phyloP scores from a whole-genome alignment of 1,140 invertebrate species.

The Pectinophora gossypiella region DNA sequence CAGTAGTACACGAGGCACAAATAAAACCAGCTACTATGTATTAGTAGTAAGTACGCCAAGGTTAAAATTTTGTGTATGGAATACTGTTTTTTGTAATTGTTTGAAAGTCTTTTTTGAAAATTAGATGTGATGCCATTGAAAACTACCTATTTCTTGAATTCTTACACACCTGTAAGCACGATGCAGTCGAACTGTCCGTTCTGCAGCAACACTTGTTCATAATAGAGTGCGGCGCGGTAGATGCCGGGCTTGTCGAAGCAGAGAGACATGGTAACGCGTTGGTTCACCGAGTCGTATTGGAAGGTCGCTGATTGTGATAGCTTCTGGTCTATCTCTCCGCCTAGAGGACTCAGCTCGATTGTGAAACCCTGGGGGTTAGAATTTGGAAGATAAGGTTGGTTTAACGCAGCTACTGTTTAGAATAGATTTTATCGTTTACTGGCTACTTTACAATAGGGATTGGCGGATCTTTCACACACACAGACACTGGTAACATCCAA shows the following conservation, averaged over 20 bases:
- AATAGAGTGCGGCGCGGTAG: constrained; percentile 88
- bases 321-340: constrained; percentile 64
- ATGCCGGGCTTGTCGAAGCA: constrained; percentile 80
- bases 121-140: neutral
- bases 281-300: constrained; percentile 76
- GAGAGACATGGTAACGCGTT: constrained; percentile 72
- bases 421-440: no score
- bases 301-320: constrained; percentile 76
- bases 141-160: no score
- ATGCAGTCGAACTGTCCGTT: constrained; percentile 96
- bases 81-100: no score
- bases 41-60: no score
- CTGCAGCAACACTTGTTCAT: constrained; percentile 85
- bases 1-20: no score
- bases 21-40: no score
- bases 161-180: constrained; percentile 89
- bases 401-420: no score
- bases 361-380: constrained; percentile 73
- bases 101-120: neutral
- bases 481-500: no score
- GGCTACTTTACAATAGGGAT: no score
- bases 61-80: no score
- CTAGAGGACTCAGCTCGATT: constrained; percentile 75
- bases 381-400: no score
- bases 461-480: no score